A percentile compares a stretch with the other conserved stretches of the same genome.
Evolutionary conservation across 2,888 invertebrate species (phyloP).

Genomic region (Proisotoma minuta): DNA sequence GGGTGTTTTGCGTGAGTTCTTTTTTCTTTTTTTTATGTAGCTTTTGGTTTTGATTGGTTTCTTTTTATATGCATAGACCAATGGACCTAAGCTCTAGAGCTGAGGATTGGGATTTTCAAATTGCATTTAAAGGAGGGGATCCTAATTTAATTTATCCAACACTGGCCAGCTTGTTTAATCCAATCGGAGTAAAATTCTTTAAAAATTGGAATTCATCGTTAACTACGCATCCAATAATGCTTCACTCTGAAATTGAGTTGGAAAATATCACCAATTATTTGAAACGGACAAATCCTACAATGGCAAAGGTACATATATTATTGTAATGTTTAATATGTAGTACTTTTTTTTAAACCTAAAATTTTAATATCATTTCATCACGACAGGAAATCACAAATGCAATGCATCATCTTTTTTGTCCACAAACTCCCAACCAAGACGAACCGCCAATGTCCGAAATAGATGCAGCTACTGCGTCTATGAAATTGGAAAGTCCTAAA

Average conservation of each 20-base stretch:
- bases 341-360: too few species aligned
- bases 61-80: not conserved
- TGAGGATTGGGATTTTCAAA: conserved; percentile 1
- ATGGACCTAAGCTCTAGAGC: not conserved
- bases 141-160: not conserved
- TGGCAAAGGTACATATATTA: not conserved
- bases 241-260: not conserved
- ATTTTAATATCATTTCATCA: too few species aligned
- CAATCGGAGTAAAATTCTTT: not conserved
- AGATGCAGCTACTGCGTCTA: too few species aligned
- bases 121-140: conserved; percentile 6
- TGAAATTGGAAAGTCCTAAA: too few species aligned
- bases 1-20: not conserved
- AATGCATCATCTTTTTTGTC: too few species aligned
- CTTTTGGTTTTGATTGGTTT: not conserved
- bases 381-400: too few species aligned
- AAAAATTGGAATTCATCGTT: not conserved
- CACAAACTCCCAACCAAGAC: too few species aligned
- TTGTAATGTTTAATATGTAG: too few species aligned
- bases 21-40: not conserved
- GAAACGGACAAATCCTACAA: not conserved
- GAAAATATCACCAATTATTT: not conserved
- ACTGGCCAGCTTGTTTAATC: not conserved
- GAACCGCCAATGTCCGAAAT: too few species aligned
- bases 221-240: not conserved